Base-by-base conservation (phyloP, 2,888 invertebrate genomes). In the Amphipoea oculea region DNA sequence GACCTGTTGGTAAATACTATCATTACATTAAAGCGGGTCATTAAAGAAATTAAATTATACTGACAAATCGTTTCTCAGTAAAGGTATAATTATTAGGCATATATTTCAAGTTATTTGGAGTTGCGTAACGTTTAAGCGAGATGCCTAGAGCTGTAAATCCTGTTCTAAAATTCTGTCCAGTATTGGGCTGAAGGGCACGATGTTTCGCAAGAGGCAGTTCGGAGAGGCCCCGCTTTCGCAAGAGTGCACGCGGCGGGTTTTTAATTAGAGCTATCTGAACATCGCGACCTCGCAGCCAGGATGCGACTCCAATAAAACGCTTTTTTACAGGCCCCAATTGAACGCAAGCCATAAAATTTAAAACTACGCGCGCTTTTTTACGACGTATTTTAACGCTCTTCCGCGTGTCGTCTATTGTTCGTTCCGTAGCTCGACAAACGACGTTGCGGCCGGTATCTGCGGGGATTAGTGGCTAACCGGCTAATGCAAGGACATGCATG, bases 281-380 rank as follows among this genome's bases (percentile, higher is more conserved):
- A 93, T 93, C 94, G 93, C 94, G 96, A 91, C 96, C 96, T 96
- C 96, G 96, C 88, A 80, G 94, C 92, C 96, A 96, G 96, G 96
- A 96, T 96, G 95, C 95, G 94, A 92, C 94, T 94, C 92, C 94
- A 96, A 96, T 96, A 96, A 96, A 96, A 96, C 93, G 93, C 92
- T 94, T 96, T 95, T 96, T 96, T 96, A 96, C 96, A 95, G 93
- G 93, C 96, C 94, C 93, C 96, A 96, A 96, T 96, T 96, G 96
- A 95, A 96, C 94, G 93, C 92, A 90, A 90, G 94, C 93, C 93
- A 95, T 96, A 96, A 97, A 96, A 96, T 95, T 72, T 96, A 91
- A 95, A 95, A 96, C 95, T 95, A 95, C 93, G 94, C 92, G 92
- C 94, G 93, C 92, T 96, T 96, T 87, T 96, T 97, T 96, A 96